These are phyloP conservation scores for Ichneumoninae sp. DNA, from an alignment of 2,888 invertebrate species.

Conservation along the genomic window DNA sequence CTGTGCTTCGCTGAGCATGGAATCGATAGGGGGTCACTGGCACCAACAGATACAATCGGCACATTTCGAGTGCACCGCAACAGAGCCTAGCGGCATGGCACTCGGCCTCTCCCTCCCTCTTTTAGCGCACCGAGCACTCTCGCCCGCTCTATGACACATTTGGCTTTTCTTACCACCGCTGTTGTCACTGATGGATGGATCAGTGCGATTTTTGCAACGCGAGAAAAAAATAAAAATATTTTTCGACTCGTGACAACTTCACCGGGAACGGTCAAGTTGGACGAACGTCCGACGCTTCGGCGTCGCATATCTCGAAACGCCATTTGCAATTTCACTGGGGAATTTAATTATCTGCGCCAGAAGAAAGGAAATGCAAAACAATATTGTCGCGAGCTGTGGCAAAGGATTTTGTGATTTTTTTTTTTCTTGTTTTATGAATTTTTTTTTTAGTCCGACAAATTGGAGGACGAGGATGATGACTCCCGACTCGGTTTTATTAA, in stretches of 20 bases:
- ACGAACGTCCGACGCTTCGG: too few relatives aligned
- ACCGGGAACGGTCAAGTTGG: too few relatives aligned
- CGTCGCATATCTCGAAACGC: not conserved
- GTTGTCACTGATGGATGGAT: constrained; percentile 7
- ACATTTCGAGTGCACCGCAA: constrained; percentile 78
- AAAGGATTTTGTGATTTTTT: not conserved
- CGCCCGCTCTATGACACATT: constrained; percentile 1
- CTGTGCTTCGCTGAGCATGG: constrained; percentile 80
- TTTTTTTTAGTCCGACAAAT: too few relatives aligned
- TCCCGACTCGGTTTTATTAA: not conserved
- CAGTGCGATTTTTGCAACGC: not conserved
- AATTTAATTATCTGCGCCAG: not conserved
- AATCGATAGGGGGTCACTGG: constrained; percentile 84
- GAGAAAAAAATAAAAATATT: not conserved
- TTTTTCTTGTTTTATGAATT: too few relatives aligned
- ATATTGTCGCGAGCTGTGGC: not conserved
- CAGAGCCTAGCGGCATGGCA: constrained; percentile 45
- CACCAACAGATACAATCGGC: constrained; percentile 83
- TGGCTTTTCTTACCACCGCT: not conserved
- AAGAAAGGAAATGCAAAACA: not conserved
- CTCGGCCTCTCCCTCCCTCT: constrained; percentile 16
- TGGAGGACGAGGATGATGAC: too few relatives aligned
- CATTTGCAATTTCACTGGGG: not conserved
- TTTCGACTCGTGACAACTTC: not conserved
- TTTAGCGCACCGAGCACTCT: constrained; percentile 27